Base-by-base conservation (phyloP, 2,888 invertebrate genomes). In the Melolontha melolontha region DNA sequence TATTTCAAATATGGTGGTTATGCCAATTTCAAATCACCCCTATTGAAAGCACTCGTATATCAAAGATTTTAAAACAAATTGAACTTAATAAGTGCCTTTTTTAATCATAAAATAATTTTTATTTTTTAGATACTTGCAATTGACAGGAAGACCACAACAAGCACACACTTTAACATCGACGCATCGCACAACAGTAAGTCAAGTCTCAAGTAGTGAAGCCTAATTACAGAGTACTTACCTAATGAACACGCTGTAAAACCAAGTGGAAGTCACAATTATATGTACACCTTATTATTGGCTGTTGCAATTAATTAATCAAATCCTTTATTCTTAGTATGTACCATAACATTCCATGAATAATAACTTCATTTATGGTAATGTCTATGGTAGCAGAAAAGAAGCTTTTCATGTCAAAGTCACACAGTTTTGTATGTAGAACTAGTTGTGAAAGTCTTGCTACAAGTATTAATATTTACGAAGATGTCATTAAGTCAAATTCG, bases 61-160 rank as follows among this genome's bases (percentile, higher is more conserved):
- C n/a, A n/a, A n/a, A n/a, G n/a, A 22, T 22, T 22, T 22, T 22
- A 22, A 22, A 22, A 22, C 22, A 22, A 22, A 22, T 22, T 22
- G 22, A 2, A 22, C 22, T 22, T 22, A 22, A 4, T 22, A 22
- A n/a, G 6, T 29, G 6, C 29, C 6, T 29, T 5, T 6, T 29
- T 29, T n/a, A 27, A n/a, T 17, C 1, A n/a, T 51, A 17, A 17
- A 27, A 12, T 16, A n/a, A 6, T 8, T 0, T 10, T 14, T 59
- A 5, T 68, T 71, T 77, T 79, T 14, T 78, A 81, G 81, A 65
- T 81, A 80, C 70, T 79, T 79, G 68, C 72, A 74, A 42, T 77
- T 78, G 67, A 75, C 75, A 50, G 81, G 81, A 63, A 79, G 76
- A 74, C 78, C 80, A 39, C 78, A 79, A 66, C 72, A 79, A 70